These are phyloP conservation scores for Liparis tanakae DNA, from an alignment of 2,797 vertebrate species.

Conservation along the genomic window DNA sequence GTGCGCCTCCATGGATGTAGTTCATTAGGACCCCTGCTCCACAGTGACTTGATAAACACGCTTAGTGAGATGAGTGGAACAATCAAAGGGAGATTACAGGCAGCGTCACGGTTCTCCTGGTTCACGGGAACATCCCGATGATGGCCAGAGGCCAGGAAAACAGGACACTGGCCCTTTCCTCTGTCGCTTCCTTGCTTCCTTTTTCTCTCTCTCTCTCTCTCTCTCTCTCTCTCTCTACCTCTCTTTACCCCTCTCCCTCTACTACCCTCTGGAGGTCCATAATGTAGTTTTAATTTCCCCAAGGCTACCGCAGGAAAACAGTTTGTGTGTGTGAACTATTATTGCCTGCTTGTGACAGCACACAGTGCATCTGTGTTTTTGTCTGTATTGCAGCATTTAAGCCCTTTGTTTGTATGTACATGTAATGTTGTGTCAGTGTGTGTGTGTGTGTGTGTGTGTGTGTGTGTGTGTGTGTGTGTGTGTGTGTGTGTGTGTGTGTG, in stretches of 20 bases:
- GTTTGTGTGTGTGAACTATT: slow-evolving; percentile 71
- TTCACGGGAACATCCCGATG: slow-evolving; percentile 49
- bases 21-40: background rate
- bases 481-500: slow-evolving; percentile 19
- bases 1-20: background rate
- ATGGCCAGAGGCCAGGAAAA: slow-evolving; percentile 72
- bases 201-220: slow-evolving; percentile 65
- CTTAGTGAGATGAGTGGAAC: background rate
- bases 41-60: background rate
- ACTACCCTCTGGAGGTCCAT: slow-evolving; percentile 84
- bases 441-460: slow-evolving; percentile 42
- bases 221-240: slow-evolving; percentile 69
- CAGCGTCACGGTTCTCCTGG: slow-evolving; percentile 21
- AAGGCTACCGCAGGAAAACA: slow-evolving; percentile 86
- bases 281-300: slow-evolving; percentile 89
- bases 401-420: slow-evolving; percentile 41
- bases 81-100: slow-evolving; percentile 32
- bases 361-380: slow-evolving; percentile 64
- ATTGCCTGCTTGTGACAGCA: slow-evolving; percentile 70
- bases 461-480: slow-evolving; percentile 35
- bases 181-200: slow-evolving; percentile 16
- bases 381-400: slow-evolving; percentile 66
- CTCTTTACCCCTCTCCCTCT: slow-evolving; percentile 73
- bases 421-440: slow-evolving; percentile 27
- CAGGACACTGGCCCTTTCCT: slow-evolving; percentile 70